Evolutionary conservation across 2,888 invertebrate species (phyloP).

Genomic region (Drosophila robusta): DNA sequence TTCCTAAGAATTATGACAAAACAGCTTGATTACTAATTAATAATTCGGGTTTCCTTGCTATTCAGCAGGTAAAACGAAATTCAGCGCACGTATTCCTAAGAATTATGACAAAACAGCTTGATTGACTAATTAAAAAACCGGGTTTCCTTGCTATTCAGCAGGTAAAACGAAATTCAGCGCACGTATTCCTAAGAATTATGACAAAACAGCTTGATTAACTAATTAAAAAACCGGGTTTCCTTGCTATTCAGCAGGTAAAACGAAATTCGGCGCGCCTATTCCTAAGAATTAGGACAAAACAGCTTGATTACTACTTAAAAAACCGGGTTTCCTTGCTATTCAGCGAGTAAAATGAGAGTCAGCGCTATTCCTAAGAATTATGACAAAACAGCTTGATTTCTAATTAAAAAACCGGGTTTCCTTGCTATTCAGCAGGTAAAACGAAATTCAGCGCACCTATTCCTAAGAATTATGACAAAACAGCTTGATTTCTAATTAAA

Average conservation of each 20-base stretch:
- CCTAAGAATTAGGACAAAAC: not conserved
- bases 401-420: not conserved
- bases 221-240: not conserved
- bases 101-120: slow-evolving; percentile 21
- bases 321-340: slow-evolving; percentile 2
- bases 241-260: slow-evolving; percentile 1
- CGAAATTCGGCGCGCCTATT: not conserved
- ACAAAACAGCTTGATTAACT: slow-evolving; percentile 27
- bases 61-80: no score
- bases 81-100: not conserved
- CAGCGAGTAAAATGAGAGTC: no score
- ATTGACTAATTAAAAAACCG: not conserved
- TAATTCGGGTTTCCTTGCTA: no score
- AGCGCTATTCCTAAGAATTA: not conserved
- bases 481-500: slow-evolving; percentile 23
- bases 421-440: slow-evolving; percentile 13
- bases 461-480: not conserved
- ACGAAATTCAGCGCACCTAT: no score
- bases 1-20: no score
- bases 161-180: not conserved
- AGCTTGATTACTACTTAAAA: slow-evolving; percentile 21
- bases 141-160: no score
- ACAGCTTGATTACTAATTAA: no score
- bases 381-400: slow-evolving; percentile 27
- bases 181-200: not conserved